Percentiles rank a stretch among this genome's conserved stretches.
phyloP scores from a whole-genome alignment of 2,888 invertebrate species.

The Lasioglossum lativentre region DNA sequence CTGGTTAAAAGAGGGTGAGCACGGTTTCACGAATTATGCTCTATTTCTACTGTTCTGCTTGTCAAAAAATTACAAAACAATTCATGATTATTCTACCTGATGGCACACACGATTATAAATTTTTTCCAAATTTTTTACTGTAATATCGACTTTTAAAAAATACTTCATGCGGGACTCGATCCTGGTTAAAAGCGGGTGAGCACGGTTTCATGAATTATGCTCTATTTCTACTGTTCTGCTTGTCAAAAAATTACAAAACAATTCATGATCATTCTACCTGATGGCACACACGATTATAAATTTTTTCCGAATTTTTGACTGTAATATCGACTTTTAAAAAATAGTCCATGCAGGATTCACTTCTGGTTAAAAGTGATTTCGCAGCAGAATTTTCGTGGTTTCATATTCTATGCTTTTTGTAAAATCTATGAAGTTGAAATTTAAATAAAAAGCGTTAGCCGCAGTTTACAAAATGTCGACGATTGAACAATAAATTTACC shows the following conservation, averaged over 20 bases:
- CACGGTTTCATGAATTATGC: too few species aligned
- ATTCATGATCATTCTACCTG: not conserved
- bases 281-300: not conserved
- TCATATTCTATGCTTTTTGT: not conserved
- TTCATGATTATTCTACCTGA: too few species aligned
- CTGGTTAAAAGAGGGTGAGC: too few species aligned
- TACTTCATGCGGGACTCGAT: too few species aligned
- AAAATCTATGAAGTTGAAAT: not conserved
- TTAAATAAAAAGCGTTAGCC: not conserved
- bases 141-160: too few species aligned
- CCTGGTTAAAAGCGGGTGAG: too few species aligned
- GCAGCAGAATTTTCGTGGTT: not conserved
- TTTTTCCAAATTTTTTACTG: too few species aligned
- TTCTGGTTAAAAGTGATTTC: not conserved
- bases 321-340: not conserved
- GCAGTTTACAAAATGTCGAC: not conserved
- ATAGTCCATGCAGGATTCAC: too few species aligned
- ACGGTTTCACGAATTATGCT: too few species aligned
- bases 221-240: not conserved
- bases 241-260: not conserved
- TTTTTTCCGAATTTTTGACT: not conserved
- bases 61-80: too few species aligned
- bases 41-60: too few species aligned
- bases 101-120: too few species aligned
- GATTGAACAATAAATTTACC: constrained; percentile 9